phyloP scores from a whole-genome alignment of 2,113 vertebrate genomes.

The Chelonoidis abingdonii region DNA sequence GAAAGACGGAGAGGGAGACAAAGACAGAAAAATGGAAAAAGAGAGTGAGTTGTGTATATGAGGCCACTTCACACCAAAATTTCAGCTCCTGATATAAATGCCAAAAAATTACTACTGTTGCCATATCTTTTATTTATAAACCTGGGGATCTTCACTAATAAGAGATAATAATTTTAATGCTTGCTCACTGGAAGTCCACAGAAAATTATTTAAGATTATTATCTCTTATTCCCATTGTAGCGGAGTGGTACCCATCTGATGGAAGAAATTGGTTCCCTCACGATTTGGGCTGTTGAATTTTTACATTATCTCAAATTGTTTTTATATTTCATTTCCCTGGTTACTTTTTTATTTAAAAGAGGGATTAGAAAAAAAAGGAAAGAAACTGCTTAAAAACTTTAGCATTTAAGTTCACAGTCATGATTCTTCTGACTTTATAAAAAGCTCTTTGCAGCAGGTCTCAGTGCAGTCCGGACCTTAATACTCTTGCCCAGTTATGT shows the following conservation, averaged over 20 bases:
- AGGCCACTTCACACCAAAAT: neutral
- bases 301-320: neutral
- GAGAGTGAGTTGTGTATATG: fast-evolving
- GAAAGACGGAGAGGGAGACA: constrained; percentile 8
- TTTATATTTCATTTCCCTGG: neutral
- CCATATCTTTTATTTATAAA: neutral
- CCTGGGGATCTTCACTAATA: neutral
- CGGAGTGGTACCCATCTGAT: fast-evolving
- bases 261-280: fast-evolving
- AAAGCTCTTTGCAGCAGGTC: neutral
- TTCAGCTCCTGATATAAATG: neutral
- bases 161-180: neutral
- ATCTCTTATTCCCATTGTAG: neutral
- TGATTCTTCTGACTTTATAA: neutral
- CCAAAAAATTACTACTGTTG: neutral
- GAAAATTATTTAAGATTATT: neutral
- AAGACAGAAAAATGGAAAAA: neutral
- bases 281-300: neutral
- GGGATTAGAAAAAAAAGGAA: neutral
- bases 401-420: neutral
- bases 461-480: neutral
- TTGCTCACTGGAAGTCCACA: neutral
- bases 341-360: neutral
- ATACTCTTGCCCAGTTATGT: fast-evolving
- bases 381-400: neutral